Percentiles rank a stretch among this genome's conserved stretches.
These are phyloP conservation scores for Phragmatobia fuliginosa DNA, from an alignment of 2,888 invertebrate genomes.

Conservation along the genomic window DNA sequence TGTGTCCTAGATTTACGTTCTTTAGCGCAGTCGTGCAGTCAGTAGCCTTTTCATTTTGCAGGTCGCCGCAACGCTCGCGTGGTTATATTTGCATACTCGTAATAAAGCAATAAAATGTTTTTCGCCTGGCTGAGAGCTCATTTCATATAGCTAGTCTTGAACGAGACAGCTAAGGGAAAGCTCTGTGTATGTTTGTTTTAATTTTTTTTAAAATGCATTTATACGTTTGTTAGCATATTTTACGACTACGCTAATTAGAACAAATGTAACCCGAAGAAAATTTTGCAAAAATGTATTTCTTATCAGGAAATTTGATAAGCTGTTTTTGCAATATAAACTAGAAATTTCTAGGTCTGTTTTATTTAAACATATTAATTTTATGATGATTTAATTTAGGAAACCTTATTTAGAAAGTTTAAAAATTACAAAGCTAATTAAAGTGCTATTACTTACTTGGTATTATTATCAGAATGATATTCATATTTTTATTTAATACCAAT, in stretches of 20 bases:
- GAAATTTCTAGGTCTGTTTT: no score
- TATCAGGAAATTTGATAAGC: no score
- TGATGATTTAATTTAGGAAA: no score
- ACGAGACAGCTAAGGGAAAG: slow-evolving; percentile 34
- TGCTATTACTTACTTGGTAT: no score
- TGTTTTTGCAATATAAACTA: no score
- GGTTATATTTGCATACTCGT: slow-evolving; percentile 67
- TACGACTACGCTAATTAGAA: neutral
- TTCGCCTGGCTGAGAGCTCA: slow-evolving; percentile 52
- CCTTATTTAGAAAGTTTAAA: no score
- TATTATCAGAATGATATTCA: no score
- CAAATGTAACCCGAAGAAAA: neutral
- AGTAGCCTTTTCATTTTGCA: slow-evolving; percentile 65
- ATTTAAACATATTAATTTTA: no score
- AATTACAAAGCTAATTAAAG: no score
- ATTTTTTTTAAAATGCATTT: slow-evolving; percentile 4
- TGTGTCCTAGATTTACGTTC: slow-evolving; percentile 71
- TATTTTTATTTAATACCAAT: no score
- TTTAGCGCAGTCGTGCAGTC: slow-evolving; percentile 60
- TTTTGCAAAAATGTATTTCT: neutral
- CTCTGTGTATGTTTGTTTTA: slow-evolving; percentile 26
- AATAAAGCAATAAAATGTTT: slow-evolving; percentile 69
- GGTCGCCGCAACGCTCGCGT: slow-evolving; percentile 61
- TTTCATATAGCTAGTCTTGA: slow-evolving; percentile 50
- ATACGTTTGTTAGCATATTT: neutral